Conservation (phyloP, 2,113 vertebrate genomes). For the Apistogramma diplotaenia region DNA sequence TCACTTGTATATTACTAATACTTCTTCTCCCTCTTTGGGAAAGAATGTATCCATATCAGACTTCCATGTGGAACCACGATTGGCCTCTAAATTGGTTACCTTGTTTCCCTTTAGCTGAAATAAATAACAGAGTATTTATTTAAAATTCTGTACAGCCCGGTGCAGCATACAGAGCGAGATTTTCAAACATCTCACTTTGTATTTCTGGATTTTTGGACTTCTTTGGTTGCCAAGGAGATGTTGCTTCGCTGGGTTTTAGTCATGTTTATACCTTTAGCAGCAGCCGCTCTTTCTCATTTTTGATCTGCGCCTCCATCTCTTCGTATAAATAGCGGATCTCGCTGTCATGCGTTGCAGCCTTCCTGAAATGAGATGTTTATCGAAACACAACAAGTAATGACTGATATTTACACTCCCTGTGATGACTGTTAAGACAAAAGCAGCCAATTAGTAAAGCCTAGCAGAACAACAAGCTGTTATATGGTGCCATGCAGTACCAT, state of each 20-base stretch:
- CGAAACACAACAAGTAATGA: neutral
- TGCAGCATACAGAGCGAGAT: neutral
- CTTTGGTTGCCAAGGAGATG: neutral
- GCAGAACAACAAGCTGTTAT: slow-evolving; percentile 20
- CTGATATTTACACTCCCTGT: slow-evolving; percentile 46
- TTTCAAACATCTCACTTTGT: neutral
- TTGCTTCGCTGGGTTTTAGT: neutral
- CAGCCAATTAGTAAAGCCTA: slow-evolving; percentile 43
- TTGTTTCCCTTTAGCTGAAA: neutral
- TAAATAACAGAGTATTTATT: neutral
- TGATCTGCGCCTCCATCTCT: slow-evolving; percentile 95
- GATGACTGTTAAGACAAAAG: slow-evolving; percentile 32
- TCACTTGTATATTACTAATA: neutral
- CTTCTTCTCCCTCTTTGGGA: neutral
- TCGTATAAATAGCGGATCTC: slow-evolving; percentile 92
- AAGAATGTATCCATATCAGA: no score
- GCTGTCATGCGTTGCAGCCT: slow-evolving; percentile 84
- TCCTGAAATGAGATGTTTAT: slow-evolving; percentile 72
- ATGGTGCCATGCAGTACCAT: slow-evolving; percentile 20
- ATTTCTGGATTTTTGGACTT: neutral
- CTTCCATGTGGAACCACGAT: neutral
- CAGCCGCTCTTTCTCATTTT: slow-evolving; percentile 85
- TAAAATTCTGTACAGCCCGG: neutral
- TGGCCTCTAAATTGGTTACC: no score
- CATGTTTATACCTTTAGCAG: slow-evolving; percentile 79